Conservation (phyloP, 2,888 invertebrate species). For the Nomada goodeniana region DNA sequence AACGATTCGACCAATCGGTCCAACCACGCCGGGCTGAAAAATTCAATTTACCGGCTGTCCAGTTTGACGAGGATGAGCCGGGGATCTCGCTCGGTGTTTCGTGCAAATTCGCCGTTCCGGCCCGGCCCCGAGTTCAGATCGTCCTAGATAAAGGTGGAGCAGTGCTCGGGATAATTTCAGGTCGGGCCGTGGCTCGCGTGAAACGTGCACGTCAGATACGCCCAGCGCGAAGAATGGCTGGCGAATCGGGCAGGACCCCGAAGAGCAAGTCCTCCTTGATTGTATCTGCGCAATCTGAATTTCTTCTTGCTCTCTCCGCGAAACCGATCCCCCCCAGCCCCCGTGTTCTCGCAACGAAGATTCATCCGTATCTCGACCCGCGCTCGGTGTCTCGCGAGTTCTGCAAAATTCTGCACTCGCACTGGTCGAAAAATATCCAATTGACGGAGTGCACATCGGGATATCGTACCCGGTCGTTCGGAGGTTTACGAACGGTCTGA, state of each 20-base stretch:
- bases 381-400: not conserved
- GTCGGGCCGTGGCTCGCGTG: conserved; percentile 19
- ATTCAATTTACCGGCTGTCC: conserved; percentile 79
- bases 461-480: too few relatives aligned
- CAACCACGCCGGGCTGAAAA: conserved; percentile 43
- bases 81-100: conserved; percentile 39
- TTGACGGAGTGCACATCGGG: too few relatives aligned
- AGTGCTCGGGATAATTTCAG: conserved; percentile 60
- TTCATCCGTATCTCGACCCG: not conserved
- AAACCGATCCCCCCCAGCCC: conserved; percentile 19
- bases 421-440: too few relatives aligned
- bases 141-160: conserved; percentile 64
- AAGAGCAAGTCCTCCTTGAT: conserved; percentile 13
- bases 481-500: not conserved
- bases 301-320: not conserved
- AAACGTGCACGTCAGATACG: conserved; percentile 46
- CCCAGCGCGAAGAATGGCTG: conserved; percentile 19
- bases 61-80: conserved; percentile 68
- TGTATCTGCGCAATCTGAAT: not conserved
- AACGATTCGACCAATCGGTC: conserved; percentile 56
- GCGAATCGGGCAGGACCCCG: not conserved
- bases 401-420: not conserved
- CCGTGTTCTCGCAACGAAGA: not conserved
- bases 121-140: conserved; percentile 46
- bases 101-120: conserved; percentile 50